Base-by-base conservation (phyloP, 2,113 vertebrate species). In the Callionymus lyra region DNA sequence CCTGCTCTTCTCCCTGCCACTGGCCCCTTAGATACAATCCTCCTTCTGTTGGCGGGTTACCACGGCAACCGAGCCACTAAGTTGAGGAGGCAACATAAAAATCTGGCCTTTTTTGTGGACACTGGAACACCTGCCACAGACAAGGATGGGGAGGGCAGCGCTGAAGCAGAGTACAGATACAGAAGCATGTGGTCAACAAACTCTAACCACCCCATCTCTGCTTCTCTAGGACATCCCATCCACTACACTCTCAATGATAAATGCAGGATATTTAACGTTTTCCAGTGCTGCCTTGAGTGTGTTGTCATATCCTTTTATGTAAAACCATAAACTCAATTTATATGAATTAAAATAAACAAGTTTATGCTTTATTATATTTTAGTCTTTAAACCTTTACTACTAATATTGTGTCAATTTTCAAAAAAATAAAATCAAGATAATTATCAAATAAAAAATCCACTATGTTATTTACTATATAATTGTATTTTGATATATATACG, bases 21-120 rank as follows among this genome's bases (percentile, higher is more conserved):
- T 61, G 78, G 82, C 84, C 84, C 83, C 81, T 27, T 78, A 82
- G 79, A 84, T 78, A 86, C 84, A 87, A 85, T 82, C 81, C 82
- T 84, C 80, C 80, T 84, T 87, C 84, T 87, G 84, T 87, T 84
- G 74, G 77, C 74, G 59, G 66, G 78, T 87, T 80, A 46, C 78
- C 76, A 85, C 84, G 74, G 77, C 76, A 85, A 86, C 84, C 77
- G 63, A 85, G 82, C 74, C 77, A 82, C 81, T 82, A 83, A 85
- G 82, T 84, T 81, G 79, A 84, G 78, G 75, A 84, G 74, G 80
- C 76, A 64, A 84, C 82, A 86, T 85, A 83, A 87, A 81, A 87
- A 80, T 77, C 80, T 82, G 83, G 79, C 84, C 81, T 86, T 82
- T 76, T 76, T 53, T 56, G 77, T 79, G 80, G 80, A 79, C 70